Percentiles rank a stretch among this genome's conserved stretches.
Conservation (phyloP, 2,113 vertebrate genomes). For the Oreochromis niloticus region DNA sequence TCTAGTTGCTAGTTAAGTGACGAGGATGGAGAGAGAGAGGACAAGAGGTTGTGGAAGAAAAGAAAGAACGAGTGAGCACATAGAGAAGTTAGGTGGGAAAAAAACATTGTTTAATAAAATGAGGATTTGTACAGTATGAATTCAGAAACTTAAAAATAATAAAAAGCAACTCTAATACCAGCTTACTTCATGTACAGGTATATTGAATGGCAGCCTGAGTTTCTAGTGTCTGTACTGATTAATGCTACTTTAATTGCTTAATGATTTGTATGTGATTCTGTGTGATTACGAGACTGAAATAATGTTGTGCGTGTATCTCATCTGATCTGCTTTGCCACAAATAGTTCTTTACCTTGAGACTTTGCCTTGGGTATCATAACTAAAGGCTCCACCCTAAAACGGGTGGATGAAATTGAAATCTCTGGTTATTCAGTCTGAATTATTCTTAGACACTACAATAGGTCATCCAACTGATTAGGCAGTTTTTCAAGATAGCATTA, state of each 20-base stretch:
- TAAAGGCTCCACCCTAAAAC: not conserved
- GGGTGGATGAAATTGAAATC: not conserved
- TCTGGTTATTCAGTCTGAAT: not conserved
- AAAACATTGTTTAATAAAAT: not conserved
- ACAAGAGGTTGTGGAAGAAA: not conserved
- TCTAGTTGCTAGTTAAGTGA: not conserved
- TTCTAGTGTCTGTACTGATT: not conserved
- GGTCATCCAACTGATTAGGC: not conserved
- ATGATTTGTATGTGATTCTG: not conserved
- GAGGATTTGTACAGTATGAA: not conserved
- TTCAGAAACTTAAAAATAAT: not conserved
- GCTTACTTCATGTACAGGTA: accelerated
- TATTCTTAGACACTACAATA: not conserved
- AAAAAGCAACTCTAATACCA: not conserved
- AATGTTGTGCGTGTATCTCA: not conserved
- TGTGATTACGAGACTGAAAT: not conserved
- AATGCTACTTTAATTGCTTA: not conserved
- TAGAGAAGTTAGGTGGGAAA: not conserved
- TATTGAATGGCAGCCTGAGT: not conserved
- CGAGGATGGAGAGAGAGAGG: not conserved
- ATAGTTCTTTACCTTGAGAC: not conserved
- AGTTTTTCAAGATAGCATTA: not conserved
- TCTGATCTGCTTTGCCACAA: not conserved
- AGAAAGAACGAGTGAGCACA: accelerated
- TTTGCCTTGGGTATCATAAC: not conserved